Evolutionary conservation across 2,888 invertebrate genomes (phyloP).

Genomic region (Bimastos eiseni): DNA sequence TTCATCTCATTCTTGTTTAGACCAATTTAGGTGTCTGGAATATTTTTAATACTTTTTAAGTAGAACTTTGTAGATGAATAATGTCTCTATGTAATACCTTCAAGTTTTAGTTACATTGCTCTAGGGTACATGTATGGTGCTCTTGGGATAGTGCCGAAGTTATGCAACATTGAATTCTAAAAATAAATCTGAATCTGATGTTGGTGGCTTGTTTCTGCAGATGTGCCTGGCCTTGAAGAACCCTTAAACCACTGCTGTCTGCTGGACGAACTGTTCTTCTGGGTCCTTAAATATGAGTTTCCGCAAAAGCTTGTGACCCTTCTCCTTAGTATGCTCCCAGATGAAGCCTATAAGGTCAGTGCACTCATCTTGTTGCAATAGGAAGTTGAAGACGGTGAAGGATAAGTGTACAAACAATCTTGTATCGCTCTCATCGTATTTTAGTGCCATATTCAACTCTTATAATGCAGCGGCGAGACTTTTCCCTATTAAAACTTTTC

Average conservation of each 20-base stretch:
- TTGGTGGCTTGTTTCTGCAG: slow-evolving; percentile 41
- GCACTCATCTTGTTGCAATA: neutral
- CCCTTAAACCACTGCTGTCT: slow-evolving; percentile 52
- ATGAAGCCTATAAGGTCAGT: slow-evolving; percentile 85
- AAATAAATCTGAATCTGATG: neutral
- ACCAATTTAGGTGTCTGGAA: too few species aligned
- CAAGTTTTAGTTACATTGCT: too few species aligned
- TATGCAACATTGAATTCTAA: slow-evolving; percentile 13
- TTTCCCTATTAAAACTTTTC: neutral
- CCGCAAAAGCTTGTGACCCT: slow-evolving; percentile 95
- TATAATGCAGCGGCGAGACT: neutral
- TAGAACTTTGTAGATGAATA: too few species aligned
- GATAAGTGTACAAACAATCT: neutral
- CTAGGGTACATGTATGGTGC: neutral
- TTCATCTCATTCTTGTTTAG: too few species aligned
- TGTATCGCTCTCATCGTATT: neutral
- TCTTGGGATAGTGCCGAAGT: neutral
- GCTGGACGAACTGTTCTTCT: slow-evolving; percentile 90
- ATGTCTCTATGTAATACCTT: too few species aligned
- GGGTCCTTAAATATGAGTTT: slow-evolving; percentile 96
- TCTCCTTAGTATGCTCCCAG: slow-evolving; percentile 89
- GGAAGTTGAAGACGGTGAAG: neutral
- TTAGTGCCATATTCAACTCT: neutral
- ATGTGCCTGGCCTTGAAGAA: slow-evolving; percentile 46
- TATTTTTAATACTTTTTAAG: too few species aligned